These are phyloP conservation scores for Bufo gargarizans DNA, from an alignment of 2,113 vertebrate species.

Conservation along the genomic window DNA sequence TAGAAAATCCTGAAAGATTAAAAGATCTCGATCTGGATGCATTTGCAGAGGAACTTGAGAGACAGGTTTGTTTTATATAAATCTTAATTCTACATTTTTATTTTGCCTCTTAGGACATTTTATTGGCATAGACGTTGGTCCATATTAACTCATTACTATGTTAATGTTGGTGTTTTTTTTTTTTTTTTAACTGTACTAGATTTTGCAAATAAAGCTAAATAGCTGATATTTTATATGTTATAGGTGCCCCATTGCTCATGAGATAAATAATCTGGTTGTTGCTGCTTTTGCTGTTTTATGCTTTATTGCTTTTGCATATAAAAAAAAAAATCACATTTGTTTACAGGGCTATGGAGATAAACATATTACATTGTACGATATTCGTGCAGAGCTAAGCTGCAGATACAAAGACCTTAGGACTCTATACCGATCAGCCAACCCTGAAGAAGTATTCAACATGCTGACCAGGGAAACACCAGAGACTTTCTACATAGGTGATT, in stretches of 20 bases:
- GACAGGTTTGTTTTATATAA: slow-evolving; percentile 81
- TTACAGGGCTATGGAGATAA: slow-evolving; percentile 95
- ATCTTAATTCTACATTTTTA: not conserved
- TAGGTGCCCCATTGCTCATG: too few relatives aligned
- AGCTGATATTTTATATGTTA: too few relatives aligned
- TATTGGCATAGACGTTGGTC: too few relatives aligned
- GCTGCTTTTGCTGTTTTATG: too few relatives aligned
- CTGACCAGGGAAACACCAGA: slow-evolving; percentile 98
- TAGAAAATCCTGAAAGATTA: slow-evolving; percentile 95
- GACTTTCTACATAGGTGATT: slow-evolving; percentile 95
- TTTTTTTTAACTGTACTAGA: too few relatives aligned
- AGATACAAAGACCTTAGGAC: slow-evolving; percentile 96
- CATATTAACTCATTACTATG: too few relatives aligned
- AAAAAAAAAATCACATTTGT: not conserved
- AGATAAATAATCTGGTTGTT: too few relatives aligned
- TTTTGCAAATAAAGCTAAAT: too few relatives aligned
- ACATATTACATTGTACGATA: slow-evolving; percentile 96
- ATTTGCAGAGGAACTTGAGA: slow-evolving; percentile 96
- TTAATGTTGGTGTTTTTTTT: too few relatives aligned
- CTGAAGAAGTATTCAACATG: slow-evolving; percentile 96
- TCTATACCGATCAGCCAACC: slow-evolving; percentile 89
- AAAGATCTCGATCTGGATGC: slow-evolving; percentile 97
- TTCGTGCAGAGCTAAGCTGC: slow-evolving; percentile 96
- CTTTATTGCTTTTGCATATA: too few relatives aligned
- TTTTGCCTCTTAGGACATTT: too few relatives aligned